A percentile compares a stretch with the other conserved stretches of the same genome.
Evolutionary conservation across 1,140 invertebrate species (phyloP).

Genomic region (Nixonia krombeini): DNA sequence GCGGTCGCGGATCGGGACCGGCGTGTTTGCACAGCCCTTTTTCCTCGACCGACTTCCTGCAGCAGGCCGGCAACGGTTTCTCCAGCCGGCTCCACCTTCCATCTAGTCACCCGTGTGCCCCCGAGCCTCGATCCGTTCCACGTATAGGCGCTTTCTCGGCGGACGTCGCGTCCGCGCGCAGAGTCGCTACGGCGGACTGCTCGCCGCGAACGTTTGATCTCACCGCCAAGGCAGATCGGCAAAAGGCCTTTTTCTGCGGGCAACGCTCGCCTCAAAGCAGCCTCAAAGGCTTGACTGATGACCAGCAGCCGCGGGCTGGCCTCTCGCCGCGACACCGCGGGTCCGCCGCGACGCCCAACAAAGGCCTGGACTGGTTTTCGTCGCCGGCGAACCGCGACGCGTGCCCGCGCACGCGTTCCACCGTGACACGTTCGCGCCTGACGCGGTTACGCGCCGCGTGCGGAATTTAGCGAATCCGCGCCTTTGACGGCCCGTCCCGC

Average conservation of each 20-base stretch:
- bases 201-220: conserved; percentile 57
- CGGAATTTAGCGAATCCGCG: conserved; percentile 19
- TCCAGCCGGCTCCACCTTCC: conserved; percentile 23
- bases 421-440: too few relatives aligned
- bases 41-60: conserved; percentile 30
- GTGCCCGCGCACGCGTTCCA: conserved; percentile 61
- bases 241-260: conserved; percentile 62
- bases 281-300: conserved; percentile 66
- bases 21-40: conserved; percentile 27
- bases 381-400: conserved; percentile 56
- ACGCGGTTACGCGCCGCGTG: conserved; percentile 19
- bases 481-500: too few relatives aligned
- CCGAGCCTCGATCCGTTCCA: conserved; percentile 42
- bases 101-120: conserved; percentile 31
- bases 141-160: conserved; percentile 36
- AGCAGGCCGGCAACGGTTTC: conserved; percentile 12
- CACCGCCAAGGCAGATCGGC: conserved; percentile 61
- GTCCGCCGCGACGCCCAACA: neutral
- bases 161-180: conserved; percentile 51
- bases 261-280: conserved; percentile 42
- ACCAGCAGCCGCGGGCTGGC: conserved; percentile 49
- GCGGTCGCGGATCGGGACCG: conserved; percentile 20
- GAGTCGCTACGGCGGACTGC: conserved; percentile 54
- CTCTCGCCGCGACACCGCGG: neutral
- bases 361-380: conserved; percentile 32